Evolutionary conservation across 2,888 invertebrate species (phyloP).

Genomic region (Sepioteuthis lessoniana): DNA sequence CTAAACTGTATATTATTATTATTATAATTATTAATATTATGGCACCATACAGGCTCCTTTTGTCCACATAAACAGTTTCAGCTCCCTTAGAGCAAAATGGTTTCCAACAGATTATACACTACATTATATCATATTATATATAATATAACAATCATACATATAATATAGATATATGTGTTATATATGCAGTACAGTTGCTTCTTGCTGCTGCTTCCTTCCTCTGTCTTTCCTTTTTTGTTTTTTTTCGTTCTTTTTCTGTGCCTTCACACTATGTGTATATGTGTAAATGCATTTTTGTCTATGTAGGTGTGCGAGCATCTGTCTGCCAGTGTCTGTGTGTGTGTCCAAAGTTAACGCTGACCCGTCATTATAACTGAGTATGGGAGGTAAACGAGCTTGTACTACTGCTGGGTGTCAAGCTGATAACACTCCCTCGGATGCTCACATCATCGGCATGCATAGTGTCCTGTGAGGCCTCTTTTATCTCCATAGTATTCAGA

Average conservation of each 20-base stretch:
- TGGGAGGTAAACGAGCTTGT: constrained; percentile 78
- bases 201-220: neutral
- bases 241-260: neutral
- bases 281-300: too few relatives aligned
- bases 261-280: neutral
- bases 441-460: constrained; percentile 87
- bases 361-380: constrained; percentile 50
- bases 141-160: neutral
- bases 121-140: neutral
- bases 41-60: neutral
- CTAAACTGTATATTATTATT: constrained; percentile 33
- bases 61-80: neutral
- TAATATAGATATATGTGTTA: constrained; percentile 34
- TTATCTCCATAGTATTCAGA: constrained; percentile 91
- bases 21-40: neutral
- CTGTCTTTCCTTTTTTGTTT: neutral
- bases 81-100: neutral
- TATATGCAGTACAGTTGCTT: neutral
- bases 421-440: constrained; percentile 92
- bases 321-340: neutral
- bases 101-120: neutral
- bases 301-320: neutral
- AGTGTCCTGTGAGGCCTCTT: constrained; percentile 91
- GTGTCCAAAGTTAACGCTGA: constrained; percentile 38
- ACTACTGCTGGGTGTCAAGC: constrained; percentile 95